Percentiles rank a stretch among this genome's conserved stretches.
Evolutionary conservation across 35 echinoderm and acorn worm species (phyloP).

Genomic region (Chiridota heheva): DNA sequence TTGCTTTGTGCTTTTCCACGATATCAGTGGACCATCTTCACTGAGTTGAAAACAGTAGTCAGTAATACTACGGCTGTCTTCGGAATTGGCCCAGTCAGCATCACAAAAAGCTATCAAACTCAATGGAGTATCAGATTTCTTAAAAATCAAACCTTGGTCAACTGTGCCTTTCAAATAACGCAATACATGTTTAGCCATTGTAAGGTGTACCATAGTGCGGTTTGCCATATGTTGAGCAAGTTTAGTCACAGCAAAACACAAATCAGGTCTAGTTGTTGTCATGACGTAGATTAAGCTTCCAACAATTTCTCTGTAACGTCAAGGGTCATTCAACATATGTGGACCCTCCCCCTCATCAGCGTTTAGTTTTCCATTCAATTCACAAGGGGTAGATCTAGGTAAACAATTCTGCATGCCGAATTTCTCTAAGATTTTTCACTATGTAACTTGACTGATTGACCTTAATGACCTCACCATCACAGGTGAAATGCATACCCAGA

Average conservation of each 20-base stretch:
- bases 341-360: neutral
- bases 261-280: slow-evolving; percentile 33
- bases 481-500: slow-evolving; percentile 12
- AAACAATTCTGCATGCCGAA: slow-evolving; percentile 27
- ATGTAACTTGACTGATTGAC: slow-evolving; percentile 19
- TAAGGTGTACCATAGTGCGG: neutral
- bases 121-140: slow-evolving; percentile 31
- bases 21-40: slow-evolving; percentile 26
- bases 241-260: slow-evolving; percentile 39
- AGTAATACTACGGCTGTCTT: slow-evolving; percentile 33
- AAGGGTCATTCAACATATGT: neutral
- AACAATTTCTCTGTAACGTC: slow-evolving; percentile 27
- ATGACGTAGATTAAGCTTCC: slow-evolving; percentile 37
- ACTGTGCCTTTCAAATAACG: slow-evolving; percentile 47
- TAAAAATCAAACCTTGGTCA: slow-evolving; percentile 32
- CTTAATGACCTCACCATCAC: slow-evolving; percentile 11
- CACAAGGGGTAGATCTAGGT: slow-evolving; percentile 24
- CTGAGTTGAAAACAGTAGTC: slow-evolving; percentile 41
- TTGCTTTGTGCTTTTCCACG: slow-evolving; percentile 32
- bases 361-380: slow-evolving; percentile 25
- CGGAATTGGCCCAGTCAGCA: slow-evolving; percentile 22
- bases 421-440: neutral
- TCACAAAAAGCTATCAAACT: slow-evolving; percentile 41
- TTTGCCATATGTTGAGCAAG: slow-evolving; percentile 49
- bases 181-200: slow-evolving; percentile 42